These are phyloP conservation scores for Pseudomyrmex gracilis DNA, from an alignment of 1,140 invertebrate genomes.

Conservation along the genomic window DNA sequence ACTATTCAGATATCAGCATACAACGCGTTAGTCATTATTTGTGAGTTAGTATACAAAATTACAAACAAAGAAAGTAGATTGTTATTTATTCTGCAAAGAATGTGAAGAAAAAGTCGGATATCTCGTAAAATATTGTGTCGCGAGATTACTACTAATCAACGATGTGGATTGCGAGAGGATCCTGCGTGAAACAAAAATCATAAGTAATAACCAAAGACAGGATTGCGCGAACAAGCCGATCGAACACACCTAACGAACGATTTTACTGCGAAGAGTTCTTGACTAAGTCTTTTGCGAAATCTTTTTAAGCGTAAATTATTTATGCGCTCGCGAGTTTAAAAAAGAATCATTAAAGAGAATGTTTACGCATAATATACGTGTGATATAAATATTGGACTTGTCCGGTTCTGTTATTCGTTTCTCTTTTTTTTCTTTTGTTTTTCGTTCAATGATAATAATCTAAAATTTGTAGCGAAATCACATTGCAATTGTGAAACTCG, in stretches of 20 bases:
- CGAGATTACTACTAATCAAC: constrained; percentile 60
- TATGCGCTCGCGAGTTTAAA: constrained; percentile 62
- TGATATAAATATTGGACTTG: constrained; percentile 55
- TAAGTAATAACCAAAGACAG: too few species aligned
- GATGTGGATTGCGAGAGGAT: background rate
- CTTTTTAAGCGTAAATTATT: constrained; percentile 83
- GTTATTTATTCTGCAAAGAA: constrained; percentile 33
- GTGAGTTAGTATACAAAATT: constrained; percentile 10
- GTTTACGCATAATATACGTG: constrained; percentile 22
- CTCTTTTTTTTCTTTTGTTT: constrained; percentile 35
- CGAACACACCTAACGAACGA: constrained; percentile 79
- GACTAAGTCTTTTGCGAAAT: constrained; percentile 82
- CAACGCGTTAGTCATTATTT: constrained; percentile 21
- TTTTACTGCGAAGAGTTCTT: constrained; percentile 83
- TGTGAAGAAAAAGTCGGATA: constrained; percentile 15
- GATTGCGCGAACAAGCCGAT: constrained; percentile 34
- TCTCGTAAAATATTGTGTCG: constrained; percentile 37
- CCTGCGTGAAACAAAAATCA: constrained; percentile 13
- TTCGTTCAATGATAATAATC: constrained; percentile 42
- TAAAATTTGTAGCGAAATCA: constrained; percentile 20
- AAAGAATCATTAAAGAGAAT: constrained; percentile 34
- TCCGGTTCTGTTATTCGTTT: constrained; percentile 59
- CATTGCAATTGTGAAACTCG: constrained; percentile 7
- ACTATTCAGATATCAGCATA: constrained; percentile 24
- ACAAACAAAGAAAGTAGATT: constrained; percentile 24